These are phyloP conservation scores for Parauchenoglanis punctatus DNA, from an alignment of 2,797 vertebrate species.

Conservation along the genomic window DNA sequence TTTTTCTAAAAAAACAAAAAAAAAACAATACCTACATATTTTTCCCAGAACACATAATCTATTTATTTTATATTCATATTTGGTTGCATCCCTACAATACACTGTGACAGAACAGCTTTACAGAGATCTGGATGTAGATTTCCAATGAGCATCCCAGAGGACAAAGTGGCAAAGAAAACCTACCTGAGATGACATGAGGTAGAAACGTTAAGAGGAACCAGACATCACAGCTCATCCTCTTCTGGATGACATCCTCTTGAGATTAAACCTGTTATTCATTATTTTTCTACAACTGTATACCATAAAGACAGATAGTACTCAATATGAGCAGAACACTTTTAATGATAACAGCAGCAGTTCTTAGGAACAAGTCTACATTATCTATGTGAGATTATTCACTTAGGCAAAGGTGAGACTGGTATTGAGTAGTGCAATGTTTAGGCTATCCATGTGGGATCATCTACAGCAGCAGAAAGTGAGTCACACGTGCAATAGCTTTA, in stretches of 20 bases:
- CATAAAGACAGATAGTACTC: too few relatives aligned
- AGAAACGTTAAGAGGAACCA: not conserved
- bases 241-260: not conserved
- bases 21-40: not conserved
- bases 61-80: not conserved
- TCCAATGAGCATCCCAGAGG: not conserved
- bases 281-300: not conserved
- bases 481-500: not conserved
- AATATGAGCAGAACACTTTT: too few relatives aligned
- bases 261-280: not conserved
- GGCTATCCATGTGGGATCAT: not conserved
- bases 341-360: not conserved
- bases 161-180: not conserved
- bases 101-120: not conserved
- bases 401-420: not conserved
- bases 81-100: not conserved
- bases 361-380: not conserved
- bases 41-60: not conserved
- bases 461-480: not conserved
- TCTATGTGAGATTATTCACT: not conserved
- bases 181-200: not conserved
- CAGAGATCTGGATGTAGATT: not conserved
- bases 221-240: not conserved
- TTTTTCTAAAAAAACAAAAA: not conserved
- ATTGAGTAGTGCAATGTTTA: not conserved